Evolutionary conservation across 1,140 invertebrate species (phyloP).

Genomic region (Babylonia areolata): DNA sequence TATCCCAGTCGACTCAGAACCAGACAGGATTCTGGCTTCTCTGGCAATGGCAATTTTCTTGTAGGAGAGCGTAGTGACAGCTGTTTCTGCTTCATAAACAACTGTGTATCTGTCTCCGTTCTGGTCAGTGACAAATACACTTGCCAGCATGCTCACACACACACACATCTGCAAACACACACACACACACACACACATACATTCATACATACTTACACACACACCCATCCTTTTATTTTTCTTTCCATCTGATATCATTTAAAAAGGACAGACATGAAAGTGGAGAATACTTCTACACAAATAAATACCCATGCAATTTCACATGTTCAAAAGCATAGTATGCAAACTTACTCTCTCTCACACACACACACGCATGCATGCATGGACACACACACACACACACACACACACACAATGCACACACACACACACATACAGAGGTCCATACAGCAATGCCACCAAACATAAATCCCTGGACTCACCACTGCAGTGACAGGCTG

Average conservation of each 20-base stretch:
- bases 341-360: neutral
- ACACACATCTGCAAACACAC: neutral
- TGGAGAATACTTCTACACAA: neutral
- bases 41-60: neutral
- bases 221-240: too few species aligned
- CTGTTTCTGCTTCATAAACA: constrained; percentile 20
- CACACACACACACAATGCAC: neutral
- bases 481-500: constrained; percentile 64
- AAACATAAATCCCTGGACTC: too few species aligned
- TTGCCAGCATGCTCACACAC: neutral
- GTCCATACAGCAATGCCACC: too few species aligned
- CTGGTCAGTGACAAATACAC: neutral
- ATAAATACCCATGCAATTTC: neutral
- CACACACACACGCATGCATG: neutral
- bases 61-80: constrained; percentile 30
- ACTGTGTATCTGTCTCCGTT: constrained; percentile 27
- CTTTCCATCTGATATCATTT: too few species aligned
- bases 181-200: neutral
- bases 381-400: neutral
- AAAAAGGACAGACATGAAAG: too few species aligned
- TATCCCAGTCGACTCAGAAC: too few species aligned
- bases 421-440: too few species aligned
- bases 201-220: too few species aligned
- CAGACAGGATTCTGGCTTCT: neutral
- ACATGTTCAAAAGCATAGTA: neutral